Evolutionary conservation across 2,888 invertebrate species (phyloP), one percentile per base, ranked within the genome.

Genomic region (Gnatocerus cornutus): DNA sequence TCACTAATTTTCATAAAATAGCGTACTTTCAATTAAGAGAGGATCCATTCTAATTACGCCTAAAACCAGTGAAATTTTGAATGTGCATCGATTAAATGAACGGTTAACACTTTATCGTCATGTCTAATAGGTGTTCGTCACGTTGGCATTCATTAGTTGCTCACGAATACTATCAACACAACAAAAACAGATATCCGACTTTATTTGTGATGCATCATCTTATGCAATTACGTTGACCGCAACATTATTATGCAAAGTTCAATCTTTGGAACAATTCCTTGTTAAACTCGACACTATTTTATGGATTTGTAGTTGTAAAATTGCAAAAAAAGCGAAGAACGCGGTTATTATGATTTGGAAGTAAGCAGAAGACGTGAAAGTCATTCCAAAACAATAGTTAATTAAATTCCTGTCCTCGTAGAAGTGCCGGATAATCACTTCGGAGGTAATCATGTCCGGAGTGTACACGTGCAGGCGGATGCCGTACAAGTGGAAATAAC

Each of bases 91-190:
- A 41, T 63, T 43, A 41, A 43, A 63, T 53, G 33, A 53, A 14
- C 30, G 63, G 41, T 43, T 48, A 13, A 46, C 46, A 46, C 7
- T 52, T 52, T 39, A 63, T 16, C 13, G 52, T 63, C 14, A 59
- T 46, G 46, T 14, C 9, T n/a, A 21, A 27, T 52, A 63, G 53
- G 45, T 55, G 55, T 53, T 55, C 64, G 55, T 64, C 64, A 64
- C 64, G 64, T 64, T 46, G 55, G 33, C 21, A 43, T 50, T 64
- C 21, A 55, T 64, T 64, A 64, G 45, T 29, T 30, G 53, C 46
- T 64, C 64, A 64, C 64, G 64, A 64, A 53, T 45, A 64, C 46
- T 41, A 64, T 55, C 55, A 64, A 30, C 27, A 48, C 33, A 62
- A 50, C 37, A 61, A 61, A 48, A 61, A 30, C 29, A 39, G 27